Percentiles rank a stretch among this genome's conserved stretches.
Evolutionary conservation across 2,797 vertebrate species (phyloP).

Genomic region (Prionace glauca): DNA sequence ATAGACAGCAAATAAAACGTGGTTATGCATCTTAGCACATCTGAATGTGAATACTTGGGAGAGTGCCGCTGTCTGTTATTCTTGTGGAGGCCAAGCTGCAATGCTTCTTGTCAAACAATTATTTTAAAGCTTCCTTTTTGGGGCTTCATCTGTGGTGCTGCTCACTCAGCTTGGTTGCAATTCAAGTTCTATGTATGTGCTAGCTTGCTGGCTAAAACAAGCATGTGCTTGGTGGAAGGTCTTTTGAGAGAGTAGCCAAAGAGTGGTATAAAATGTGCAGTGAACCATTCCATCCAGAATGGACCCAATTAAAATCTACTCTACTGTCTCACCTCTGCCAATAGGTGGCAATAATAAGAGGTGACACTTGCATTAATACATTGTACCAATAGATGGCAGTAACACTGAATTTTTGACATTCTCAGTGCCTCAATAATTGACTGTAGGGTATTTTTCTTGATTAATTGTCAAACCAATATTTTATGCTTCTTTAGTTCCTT

Average conservation of each 20-base stretch:
- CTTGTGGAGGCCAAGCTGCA: not conserved
- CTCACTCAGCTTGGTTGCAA: not conserved
- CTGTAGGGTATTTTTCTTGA: not conserved
- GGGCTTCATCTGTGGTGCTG: not conserved
- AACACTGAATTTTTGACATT: slow-evolving; percentile 15
- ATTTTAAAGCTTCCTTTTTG: not conserved
- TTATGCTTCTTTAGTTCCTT: not conserved
- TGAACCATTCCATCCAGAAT: not conserved
- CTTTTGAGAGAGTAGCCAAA: not conserved
- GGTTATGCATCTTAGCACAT: not conserved
- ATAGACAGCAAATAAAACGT: not conserved
- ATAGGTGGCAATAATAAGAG: not conserved
- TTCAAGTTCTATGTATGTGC: not conserved
- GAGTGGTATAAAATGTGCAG: not conserved
- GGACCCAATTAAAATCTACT: not conserved
- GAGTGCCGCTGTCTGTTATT: not conserved
- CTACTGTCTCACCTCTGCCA: not conserved
- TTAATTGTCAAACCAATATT: not conserved
- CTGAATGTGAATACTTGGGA: not conserved
- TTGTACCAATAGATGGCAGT: not conserved
- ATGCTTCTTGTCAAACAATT: not conserved
- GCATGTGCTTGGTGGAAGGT: not conserved
- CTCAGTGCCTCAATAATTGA: not conserved
- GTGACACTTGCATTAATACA: not conserved
- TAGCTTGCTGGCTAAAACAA: not conserved